Base-by-base conservation (phyloP, 2,888 invertebrate genomes). In the Diplazon laetatorius region DNA sequence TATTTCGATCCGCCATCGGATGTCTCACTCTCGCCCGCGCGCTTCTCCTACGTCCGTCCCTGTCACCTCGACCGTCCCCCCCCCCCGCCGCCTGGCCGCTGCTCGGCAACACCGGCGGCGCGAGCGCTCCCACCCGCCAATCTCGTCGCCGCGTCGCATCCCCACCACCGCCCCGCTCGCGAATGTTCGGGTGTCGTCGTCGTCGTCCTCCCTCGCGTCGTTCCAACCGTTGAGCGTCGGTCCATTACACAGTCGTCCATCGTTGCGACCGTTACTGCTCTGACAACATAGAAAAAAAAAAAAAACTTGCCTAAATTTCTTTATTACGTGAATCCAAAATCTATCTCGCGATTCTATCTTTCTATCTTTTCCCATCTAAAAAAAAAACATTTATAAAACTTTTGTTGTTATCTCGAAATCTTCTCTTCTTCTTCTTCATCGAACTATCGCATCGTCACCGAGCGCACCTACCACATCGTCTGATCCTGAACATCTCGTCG, bases 1-100 rank as follows among this genome's bases (percentile, higher is more conserved):
- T 76, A 12, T 12, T 42, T 55, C 68, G 42, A 20, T 37, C 66
- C 35, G 14, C 22, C 0, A 10, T 0, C 22, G 52, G 22, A 22
- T 10, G 39, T 37, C 42, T 69, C 30, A 66, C 78, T 82, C n/a
- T n/a, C n/a, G n/a, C n/a, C 76, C 76, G 14, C 68, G 46, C 50
- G 55, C 65, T 50, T 59, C 52, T 10, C 42, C 52, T 39, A 60
- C 30, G 30, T 62, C 59, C 60, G 22, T 50, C 65, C 52, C 22
- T 57, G 37, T 9, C 37, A 14, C 66, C 22, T 48, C 9, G 55
- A 20, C 44, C 46, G 44, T 76, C 50, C 72, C 60, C 46, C 37
- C 52, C 52, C 25, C 50, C 22, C 16, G n/a, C 46, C 20, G 63
- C 71, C 20, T 50, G 66, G 42, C 73, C 30, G 50, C 69, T 46